These are phyloP conservation scores for Poliocrania exsul DNA, from an alignment of 2,797 vertebrate species.

Conservation along the genomic window DNA sequence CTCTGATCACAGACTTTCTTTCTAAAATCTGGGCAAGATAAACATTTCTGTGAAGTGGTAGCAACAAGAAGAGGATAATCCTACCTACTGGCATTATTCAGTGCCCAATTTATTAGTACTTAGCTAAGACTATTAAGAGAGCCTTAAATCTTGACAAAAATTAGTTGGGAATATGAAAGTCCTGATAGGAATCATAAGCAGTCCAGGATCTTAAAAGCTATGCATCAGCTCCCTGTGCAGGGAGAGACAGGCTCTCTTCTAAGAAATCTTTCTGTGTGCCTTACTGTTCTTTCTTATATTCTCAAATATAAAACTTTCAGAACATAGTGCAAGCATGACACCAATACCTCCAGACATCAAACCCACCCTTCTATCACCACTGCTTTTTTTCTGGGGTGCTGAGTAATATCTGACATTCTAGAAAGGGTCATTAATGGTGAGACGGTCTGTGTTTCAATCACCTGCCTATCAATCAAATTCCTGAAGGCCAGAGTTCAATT, in stretches of 20 bases:
- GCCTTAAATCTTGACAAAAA: not conserved
- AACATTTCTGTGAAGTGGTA: not conserved
- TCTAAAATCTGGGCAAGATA: not conserved
- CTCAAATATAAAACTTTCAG: slow-evolving; percentile 49
- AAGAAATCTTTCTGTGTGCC: not conserved
- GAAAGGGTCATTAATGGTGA: slow-evolving; percentile 70
- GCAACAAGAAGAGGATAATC: not conserved
- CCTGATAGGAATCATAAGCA: not conserved
- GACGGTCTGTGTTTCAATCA: slow-evolving; percentile 74
- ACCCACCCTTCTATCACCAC: slow-evolving; percentile 65
- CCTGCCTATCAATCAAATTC: slow-evolving; percentile 77
- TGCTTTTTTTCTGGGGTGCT: slow-evolving; percentile 65
- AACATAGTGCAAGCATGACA: slow-evolving; percentile 42
- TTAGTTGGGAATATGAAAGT: not conserved
- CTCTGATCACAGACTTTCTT: not conserved
- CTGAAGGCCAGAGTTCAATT: slow-evolving; percentile 78
- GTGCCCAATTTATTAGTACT: not conserved
- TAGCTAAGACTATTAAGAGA: not conserved
- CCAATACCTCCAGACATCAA: slow-evolving; percentile 51
- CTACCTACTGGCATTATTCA: not conserved
- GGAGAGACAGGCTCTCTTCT: not conserved
- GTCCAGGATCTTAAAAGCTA: not conserved
- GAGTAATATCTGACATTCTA: slow-evolving; percentile 61
- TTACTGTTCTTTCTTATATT: not conserved
- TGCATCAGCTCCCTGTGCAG: not conserved